These are phyloP conservation scores for Sicus ferrugineus DNA, from an alignment of 2,888 invertebrate species.

Conservation along the genomic window DNA sequence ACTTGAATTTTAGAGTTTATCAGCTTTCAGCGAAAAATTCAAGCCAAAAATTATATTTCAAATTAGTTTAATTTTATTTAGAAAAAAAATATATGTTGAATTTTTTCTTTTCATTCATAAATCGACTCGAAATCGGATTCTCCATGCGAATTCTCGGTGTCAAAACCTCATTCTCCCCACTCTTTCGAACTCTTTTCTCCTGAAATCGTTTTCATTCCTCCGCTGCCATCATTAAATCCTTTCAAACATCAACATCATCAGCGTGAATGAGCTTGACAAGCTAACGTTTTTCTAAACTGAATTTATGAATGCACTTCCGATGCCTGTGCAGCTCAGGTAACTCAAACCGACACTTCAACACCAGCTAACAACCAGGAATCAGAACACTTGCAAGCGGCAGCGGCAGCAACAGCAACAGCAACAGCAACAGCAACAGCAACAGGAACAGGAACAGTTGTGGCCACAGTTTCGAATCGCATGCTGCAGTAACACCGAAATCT, in stretches of 20 bases:
- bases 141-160: no score
- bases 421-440: neutral
- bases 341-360: constrained; percentile 5
- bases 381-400: constrained; percentile 6
- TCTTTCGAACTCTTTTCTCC: no score
- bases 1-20: no score
- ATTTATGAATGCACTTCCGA: constrained; percentile 8
- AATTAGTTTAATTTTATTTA: no score
- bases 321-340: neutral
- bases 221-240: neutral
- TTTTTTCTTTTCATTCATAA: no score
- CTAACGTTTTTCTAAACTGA: neutral
- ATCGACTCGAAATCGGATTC: no score
- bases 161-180: no score
- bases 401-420: neutral
- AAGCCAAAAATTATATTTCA: no score
- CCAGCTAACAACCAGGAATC: neutral
- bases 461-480: neutral
- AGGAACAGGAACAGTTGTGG: neutral
- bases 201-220: neutral
- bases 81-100: no score
- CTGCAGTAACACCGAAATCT: neutral
- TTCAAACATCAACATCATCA: constrained; percentile 2
- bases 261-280: neutral
- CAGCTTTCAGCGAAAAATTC: no score